These are phyloP conservation scores for Chrosomus eos DNA, from an alignment of 2,797 vertebrate genomes.

Conservation along the genomic window DNA sequence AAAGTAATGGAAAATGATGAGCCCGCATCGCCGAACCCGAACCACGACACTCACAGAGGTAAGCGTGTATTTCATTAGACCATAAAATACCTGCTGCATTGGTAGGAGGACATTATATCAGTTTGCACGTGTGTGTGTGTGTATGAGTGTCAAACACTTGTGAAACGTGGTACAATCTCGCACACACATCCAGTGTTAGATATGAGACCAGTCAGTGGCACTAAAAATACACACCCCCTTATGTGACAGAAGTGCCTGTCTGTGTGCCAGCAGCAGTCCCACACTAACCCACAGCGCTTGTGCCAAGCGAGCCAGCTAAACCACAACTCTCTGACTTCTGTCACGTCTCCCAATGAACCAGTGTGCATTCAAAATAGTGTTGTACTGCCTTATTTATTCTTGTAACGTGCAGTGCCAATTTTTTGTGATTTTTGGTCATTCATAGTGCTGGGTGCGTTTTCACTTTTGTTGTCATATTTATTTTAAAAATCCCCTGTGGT, in stretches of 20 bases:
- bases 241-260: slow-evolving; percentile 16
- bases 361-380: neutral
- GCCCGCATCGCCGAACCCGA: slow-evolving; percentile 51
- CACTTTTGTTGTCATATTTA: neutral
- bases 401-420: neutral
- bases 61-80: slow-evolving; percentile 25
- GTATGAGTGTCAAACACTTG: neutral
- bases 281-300: slow-evolving; percentile 17
- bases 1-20: slow-evolving; percentile 65
- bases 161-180: slow-evolving; percentile 13
- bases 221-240: slow-evolving; percentile 45
- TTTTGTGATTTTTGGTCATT: neutral
- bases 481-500: neutral
- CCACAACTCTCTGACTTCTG: slow-evolving; percentile 24
- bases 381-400: neutral
- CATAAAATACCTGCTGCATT: neutral
- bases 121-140: neutral
- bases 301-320: slow-evolving; percentile 12
- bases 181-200: slow-evolving; percentile 21
- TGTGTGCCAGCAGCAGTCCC: slow-evolving; percentile 14
- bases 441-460: neutral
- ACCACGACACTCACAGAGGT: slow-evolving; percentile 50
- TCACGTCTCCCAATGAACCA: neutral
- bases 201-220: slow-evolving; percentile 30
- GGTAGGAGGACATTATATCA: neutral